Percentiles rank a stretch among this genome's conserved stretches.
Evolutionary conservation across 2,888 invertebrate genomes (phyloP).

Genomic region (Megastigmus dorsalis): DNA sequence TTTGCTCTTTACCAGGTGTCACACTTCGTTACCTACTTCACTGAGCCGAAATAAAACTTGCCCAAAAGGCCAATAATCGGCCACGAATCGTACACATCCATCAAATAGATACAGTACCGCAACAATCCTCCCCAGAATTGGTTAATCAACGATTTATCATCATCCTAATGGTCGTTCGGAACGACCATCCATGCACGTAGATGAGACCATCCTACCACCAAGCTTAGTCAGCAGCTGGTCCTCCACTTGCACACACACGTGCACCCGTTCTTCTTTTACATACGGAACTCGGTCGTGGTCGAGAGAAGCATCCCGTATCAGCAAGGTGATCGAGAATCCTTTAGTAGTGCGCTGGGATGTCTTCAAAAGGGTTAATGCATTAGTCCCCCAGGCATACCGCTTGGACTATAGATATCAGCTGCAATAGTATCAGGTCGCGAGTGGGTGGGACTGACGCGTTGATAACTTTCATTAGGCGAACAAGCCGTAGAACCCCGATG

Average conservation of each 20-base stretch:
- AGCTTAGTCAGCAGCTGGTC: constrained; percentile 1
- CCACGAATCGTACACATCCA: no score
- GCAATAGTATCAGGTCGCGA: neutral
- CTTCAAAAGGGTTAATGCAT: constrained; percentile 43
- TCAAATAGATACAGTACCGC: no score
- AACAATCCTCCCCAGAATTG: no score
- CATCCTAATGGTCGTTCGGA: no score
- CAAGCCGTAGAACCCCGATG: constrained; percentile 18
- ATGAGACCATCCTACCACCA: no score
- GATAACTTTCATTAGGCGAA: constrained; percentile 52
- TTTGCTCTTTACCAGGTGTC: no score
- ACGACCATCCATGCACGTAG: no score
- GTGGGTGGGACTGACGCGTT: constrained; percentile 12
- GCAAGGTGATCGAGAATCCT: neutral
- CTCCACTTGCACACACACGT: neutral
- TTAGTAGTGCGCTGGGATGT: neutral
- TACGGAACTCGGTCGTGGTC: neutral
- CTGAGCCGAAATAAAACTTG: no score
- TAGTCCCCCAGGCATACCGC: constrained; percentile 17
- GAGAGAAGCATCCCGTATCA: no score
- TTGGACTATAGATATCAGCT: neutral
- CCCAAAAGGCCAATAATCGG: no score
- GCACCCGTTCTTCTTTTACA: neutral
- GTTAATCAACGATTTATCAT: no score
- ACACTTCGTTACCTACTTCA: no score